Conservation (phyloP, 2,888 invertebrate species). For the Cactoblastis cactorum region DNA sequence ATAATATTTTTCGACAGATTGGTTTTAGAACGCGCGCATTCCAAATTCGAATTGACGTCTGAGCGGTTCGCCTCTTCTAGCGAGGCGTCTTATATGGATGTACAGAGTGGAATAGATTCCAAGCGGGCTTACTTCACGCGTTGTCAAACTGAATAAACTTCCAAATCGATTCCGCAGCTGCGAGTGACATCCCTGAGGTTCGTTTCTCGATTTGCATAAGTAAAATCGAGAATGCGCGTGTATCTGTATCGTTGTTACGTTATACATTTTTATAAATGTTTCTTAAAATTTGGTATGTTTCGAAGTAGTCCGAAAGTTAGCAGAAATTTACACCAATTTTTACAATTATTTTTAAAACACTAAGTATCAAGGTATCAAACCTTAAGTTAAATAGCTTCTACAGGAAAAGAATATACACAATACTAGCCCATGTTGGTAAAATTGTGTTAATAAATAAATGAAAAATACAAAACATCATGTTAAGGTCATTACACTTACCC, state of each 20-base stretch:
- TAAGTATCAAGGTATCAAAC: no score
- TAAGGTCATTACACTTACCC: no score
- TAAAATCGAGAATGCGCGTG: conserved; percentile 29
- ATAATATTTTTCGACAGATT: conserved; percentile 47
- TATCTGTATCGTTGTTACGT: neutral
- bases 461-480: no score
- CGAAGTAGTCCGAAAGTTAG: no score
- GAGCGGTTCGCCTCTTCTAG: conserved; percentile 18
- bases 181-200: conserved; percentile 68
- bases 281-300: neutral
- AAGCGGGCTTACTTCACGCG: conserved; percentile 60
- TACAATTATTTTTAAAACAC: no score
- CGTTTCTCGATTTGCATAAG: conserved; percentile 70
- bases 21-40: conserved; percentile 34
- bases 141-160: conserved; percentile 76
- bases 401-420: no score
- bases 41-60: conserved; percentile 40
- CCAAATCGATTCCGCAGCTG: conserved; percentile 76
- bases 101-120: conserved; percentile 56
- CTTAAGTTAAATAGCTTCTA: no score
- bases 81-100: conserved; percentile 36
- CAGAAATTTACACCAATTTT: no score
- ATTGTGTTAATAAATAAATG: no score
- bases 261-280: neutral
- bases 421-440: no score